Base-by-base conservation (phyloP, 2,797 vertebrate genomes). In the Simalia tracyae region DNA sequence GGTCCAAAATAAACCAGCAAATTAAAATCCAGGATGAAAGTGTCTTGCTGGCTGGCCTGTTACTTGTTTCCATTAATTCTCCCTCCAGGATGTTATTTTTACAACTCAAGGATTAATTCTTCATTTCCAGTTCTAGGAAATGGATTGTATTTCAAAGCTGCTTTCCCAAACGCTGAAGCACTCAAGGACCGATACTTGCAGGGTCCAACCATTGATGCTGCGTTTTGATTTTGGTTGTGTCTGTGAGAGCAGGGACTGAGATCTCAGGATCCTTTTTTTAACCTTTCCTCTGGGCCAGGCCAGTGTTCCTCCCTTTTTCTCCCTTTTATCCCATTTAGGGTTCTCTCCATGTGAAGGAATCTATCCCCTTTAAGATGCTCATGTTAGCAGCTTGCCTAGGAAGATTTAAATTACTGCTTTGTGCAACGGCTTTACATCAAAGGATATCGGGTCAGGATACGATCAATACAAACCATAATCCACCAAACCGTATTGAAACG, bases 31-130 rank as follows among this genome's bases (percentile, higher is more conserved):
- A 90, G 84, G 61, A 94, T 90, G 17, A 94, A 90, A 90, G 12
- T 94, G 26, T 94, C 68, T 95, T 96, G 81, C 85, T 92, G 90
- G 46, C 88, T 92, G 88, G 94, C 87, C 84, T 89, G 61, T 28
- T 86, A 61, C 76, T 17, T 6, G 90, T 95, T 95, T 91, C 87
- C 95, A 96, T 92, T 92, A 88, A 94, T 93, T 92, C 86, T 95
- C 42, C 54, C 66, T 92, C 94, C 95, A 93, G 93, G 85, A 88
- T 95, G 96, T 96, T 91, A 92, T 96, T 96, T 93, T 76, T 93
- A 90, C 90, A 91, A 89, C 90, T 94, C 72, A 87, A 88, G 59
- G 36, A 92, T 96, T 95, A 94, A 97, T 93, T 96, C 88, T 94
- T 89, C 89, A 68, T 96, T 97, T 94, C 91, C 91, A 95, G 85